Evolutionary conservation across 1,140 invertebrate species (phyloP), one percentile per base, ranked within the genome.

Genomic region (Hydropsyche tenuis): DNA sequence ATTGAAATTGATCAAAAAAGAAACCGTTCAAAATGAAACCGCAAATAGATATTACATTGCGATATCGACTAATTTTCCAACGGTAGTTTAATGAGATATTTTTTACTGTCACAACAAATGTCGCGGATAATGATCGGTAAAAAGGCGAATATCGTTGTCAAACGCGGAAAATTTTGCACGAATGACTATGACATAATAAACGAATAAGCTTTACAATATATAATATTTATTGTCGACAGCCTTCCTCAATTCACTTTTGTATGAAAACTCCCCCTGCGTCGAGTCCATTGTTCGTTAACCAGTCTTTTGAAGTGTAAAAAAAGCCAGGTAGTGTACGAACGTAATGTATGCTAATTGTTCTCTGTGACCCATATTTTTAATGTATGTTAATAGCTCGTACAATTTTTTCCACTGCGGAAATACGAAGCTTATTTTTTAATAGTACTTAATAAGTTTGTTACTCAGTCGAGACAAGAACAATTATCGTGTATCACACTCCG

Each of bases 241-340:
- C 68, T 70, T 70, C 68, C 68, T 70, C 68, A 70, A 70, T 70
- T 70, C 68, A 70, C 68, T 70, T 70, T 51, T 70, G 23, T 51
- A 46, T 12, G 45, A 51, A 48, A 48, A 25, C 16, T 27, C 27
- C 65, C 23, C 20, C n/a, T 20, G 65, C 23, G 22, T 56, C 22
- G 1, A 22, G 11, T 6, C 43, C 27, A 68, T 68, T 68, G 65
- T 68, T 23, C 22, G 18, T 1, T 43, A 43, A 43, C 30, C 42
- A 42, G 63, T 65, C 12, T 9, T 18, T 43, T 9, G 12, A 16
- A 60, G 3, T 30, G 2, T 1, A 63, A 63, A 27, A 27, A 9
- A 27, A 30, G 60, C 23, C 25, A 63, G 48, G 16, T 20, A 53
- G 9, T 53, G 48, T 53, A 37, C 30, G 30, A 37, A 37, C 30